Evolutionary conservation across 2,797 vertebrate species (phyloP).

Genomic region (Etheostoma perlongum): DNA sequence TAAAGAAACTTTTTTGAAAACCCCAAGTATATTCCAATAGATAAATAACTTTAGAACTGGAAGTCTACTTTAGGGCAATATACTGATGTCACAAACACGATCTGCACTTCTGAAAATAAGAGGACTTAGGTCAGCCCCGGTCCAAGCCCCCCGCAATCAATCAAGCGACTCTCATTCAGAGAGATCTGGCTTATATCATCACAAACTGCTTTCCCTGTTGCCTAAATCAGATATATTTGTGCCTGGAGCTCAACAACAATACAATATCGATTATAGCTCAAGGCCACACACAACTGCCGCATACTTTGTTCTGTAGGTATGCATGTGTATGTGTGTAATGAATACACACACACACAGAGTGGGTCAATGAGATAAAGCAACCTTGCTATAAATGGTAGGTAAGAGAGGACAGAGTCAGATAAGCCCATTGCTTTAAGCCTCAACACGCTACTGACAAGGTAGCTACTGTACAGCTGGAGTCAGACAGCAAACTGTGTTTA

Average conservation of each 20-base stretch:
- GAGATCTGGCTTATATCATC: slow-evolving; percentile 41
- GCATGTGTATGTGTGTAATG: slow-evolving; percentile 19
- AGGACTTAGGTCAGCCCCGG: not conserved
- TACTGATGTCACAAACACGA: not conserved
- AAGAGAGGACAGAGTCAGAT: slow-evolving; percentile 74
- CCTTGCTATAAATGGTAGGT: slow-evolving; percentile 73
- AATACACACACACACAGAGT: slow-evolving; percentile 48
- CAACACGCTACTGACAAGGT: slow-evolving; percentile 54
- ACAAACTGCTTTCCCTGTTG: slow-evolving; percentile 22
- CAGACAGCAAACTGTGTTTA: slow-evolving; percentile 2
- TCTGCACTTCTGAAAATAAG: slow-evolving; percentile 8
- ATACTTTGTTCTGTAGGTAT: slow-evolving; percentile 28
- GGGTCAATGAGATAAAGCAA: slow-evolving; percentile 80
- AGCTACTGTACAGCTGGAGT: slow-evolving; percentile 47
- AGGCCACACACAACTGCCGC: slow-evolving; percentile 49
- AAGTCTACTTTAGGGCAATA: not conserved
- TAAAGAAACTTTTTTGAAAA: not conserved
- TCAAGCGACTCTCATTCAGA: slow-evolving; percentile 14
- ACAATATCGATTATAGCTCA: slow-evolving; percentile 58
- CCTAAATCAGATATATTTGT: slow-evolving; percentile 50
- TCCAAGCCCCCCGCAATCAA: slow-evolving; percentile 1
- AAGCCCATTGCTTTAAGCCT: slow-evolving; percentile 79
- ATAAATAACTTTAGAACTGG: not conserved
- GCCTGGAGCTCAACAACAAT: slow-evolving; percentile 55
- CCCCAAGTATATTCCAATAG: not conserved